Percentiles rank a stretch among this genome's conserved stretches.
Evolutionary conservation across 2,113 vertebrate species (phyloP).

Genomic region (Toxostoma redivivum): DNA sequence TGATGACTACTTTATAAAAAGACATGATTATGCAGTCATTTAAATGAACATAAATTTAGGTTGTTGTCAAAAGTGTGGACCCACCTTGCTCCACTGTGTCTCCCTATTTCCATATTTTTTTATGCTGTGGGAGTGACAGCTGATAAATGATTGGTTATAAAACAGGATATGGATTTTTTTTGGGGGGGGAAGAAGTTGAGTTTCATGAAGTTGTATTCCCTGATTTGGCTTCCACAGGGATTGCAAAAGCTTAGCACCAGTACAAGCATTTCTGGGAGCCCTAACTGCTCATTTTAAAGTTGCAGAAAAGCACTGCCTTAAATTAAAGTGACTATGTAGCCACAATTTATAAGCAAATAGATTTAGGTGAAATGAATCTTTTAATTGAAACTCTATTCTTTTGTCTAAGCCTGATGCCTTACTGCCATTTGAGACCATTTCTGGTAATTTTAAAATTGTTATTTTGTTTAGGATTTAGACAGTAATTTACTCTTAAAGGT

Average conservation of each 20-base stretch:
- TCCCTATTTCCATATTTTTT: background rate
- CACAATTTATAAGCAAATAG: background rate
- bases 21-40: slow-evolving; percentile 8
- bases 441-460: background rate
- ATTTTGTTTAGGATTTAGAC: background rate
- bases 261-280: background rate
- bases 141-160: background rate
- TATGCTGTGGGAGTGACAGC: background rate
- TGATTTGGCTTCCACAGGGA: background rate
- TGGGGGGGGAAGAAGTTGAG: fast-evolving
- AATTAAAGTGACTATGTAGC: background rate
- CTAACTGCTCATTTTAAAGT: background rate
- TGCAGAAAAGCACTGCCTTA: background rate
- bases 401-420: background rate
- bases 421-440: background rate
- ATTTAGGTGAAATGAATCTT: background rate
- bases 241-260: background rate
- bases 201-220: background rate
- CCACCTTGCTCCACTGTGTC: background rate
- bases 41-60: slow-evolving; percentile 5
- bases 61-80: background rate
- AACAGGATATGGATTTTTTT: background rate
- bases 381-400: background rate
- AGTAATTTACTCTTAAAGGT: background rate
- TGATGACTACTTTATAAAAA: slow-evolving; percentile 20